Evolutionary conservation across 2,113 vertebrate species (phyloP), one percentile per base, ranked within the genome.

Genomic region (Xenopus laevis): DNA sequence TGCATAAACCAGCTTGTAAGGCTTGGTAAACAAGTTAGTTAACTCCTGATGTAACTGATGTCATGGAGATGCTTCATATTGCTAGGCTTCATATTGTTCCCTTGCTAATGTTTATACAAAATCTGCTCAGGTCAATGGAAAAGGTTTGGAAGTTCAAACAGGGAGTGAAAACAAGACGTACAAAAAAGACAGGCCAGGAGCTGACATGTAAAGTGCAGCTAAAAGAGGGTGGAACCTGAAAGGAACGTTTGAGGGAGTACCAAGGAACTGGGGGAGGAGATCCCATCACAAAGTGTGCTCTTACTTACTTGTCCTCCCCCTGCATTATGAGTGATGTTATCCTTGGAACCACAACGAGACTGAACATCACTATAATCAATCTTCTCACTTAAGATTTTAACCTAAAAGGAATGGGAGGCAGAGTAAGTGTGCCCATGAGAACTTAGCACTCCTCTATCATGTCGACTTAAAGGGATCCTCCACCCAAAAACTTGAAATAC

Each of bases 311-410:
- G 90, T 90, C 92, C 92, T 85, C 90, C 93, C 85, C 82, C 90
- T 71, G 91, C 89, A 83, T 91, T 87, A 88, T 89, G 92, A 92
- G 87, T 95, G 93, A 95, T 89, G 91, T 96, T 95, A 91, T 96
- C 94, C 93, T 91, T 95, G 90, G 95, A 94, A 88, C 92, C 92
- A 89, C 93, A 94, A 81, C 94, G 94, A 88, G 95, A 91, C 52
- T 93, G 87, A 84, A 92, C 80, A 82, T 90, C 91, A 77, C 88
- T 94, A 94, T 94, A 92, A 94, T 97, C 93, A 83, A 91, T 91
- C 93, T 93, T 96, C 94, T 92, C 92, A 92, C 89, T 94, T 94
- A 95, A 93, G 92, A 97, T 95, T 78, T 93, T 95, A 93, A 92
- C 94, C 95, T 98, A 95, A 87, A 94, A 92, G 86, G 91, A 91